Conservation (phyloP, 2,797 vertebrate genomes). For the Percopsis omiscomaycus region DNA sequence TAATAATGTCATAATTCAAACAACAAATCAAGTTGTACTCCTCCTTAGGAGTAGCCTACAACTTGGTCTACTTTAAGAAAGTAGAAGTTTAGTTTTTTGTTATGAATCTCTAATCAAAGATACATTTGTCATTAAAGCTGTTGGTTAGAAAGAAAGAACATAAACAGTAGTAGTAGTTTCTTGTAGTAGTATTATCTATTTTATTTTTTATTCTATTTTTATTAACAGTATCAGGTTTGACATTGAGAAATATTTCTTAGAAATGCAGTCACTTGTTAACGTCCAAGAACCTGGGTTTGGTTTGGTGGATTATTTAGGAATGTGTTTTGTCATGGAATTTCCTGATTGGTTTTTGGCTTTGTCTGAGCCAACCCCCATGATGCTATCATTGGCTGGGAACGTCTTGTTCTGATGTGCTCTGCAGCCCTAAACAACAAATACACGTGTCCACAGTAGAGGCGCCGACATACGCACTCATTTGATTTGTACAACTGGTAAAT, state of each 20-base stretch:
- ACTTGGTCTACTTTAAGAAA: no score
- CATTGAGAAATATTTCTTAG: neutral
- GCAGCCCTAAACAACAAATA: slow-evolving; percentile 56
- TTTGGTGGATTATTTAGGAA: neutral
- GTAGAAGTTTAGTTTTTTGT: no score
- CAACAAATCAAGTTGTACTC: no score
- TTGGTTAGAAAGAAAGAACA: neutral
- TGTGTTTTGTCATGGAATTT: fast-evolving
- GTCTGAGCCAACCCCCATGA: slow-evolving; percentile 24
- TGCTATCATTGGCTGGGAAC: slow-evolving; percentile 57
- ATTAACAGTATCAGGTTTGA: neutral
- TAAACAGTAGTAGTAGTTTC: neutral
- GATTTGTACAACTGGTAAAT: no score
- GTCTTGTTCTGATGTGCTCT: slow-evolving; percentile 3
- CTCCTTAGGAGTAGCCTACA: no score
- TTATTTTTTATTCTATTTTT: neutral
- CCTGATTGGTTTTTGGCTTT: slow-evolving; percentile 53
- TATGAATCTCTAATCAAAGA: no score
- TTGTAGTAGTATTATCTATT: neutral
- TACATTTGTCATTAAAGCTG: no score
- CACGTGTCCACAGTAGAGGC: slow-evolving; percentile 41
- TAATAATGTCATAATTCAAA: no score
- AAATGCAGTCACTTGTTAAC: slow-evolving; percentile 1
- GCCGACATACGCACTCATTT: neutral
- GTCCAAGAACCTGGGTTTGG: neutral